phyloP scores from a whole-genome alignment of 1,140 invertebrate species.

The Zaprionus africanus region DNA sequence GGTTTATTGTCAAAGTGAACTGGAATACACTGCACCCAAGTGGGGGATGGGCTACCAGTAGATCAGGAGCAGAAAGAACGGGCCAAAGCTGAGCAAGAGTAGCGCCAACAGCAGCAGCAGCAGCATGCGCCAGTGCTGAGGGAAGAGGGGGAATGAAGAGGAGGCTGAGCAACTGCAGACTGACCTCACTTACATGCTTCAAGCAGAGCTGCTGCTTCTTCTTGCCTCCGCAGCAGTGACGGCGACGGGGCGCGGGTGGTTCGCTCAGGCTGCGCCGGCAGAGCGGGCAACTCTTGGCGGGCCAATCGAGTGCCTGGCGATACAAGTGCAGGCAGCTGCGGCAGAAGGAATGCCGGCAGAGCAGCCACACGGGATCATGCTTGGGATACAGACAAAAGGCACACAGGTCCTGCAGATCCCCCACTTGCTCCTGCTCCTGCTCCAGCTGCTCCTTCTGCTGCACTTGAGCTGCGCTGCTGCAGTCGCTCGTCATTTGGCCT shows the following conservation, averaged over 20 bases:
- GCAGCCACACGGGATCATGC: conserved; percentile 41
- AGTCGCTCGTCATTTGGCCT: background rate
- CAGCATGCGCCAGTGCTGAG: conserved; percentile 28
- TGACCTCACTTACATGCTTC: background rate
- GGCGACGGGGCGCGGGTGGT: background rate
- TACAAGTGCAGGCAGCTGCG: conserved; percentile 46
- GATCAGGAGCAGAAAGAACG: conserved; percentile 57
- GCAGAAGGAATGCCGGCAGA: conserved; percentile 58
- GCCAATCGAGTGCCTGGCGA: conserved; percentile 51
- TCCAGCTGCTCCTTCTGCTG: background rate
- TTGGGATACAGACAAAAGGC: conserved; percentile 56
- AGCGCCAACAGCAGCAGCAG: conserved; percentile 20
- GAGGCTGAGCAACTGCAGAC: background rate
- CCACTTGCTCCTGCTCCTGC: background rate
- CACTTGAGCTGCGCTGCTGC: background rate
- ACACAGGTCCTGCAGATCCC: conserved; percentile 40
- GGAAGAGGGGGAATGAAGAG: background rate
- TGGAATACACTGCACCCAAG: background rate
- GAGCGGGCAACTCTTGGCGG: conserved; percentile 52
- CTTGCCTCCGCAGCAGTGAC: background rate
- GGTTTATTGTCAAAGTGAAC: conserved; percentile 23
- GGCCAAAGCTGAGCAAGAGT: conserved; percentile 43
- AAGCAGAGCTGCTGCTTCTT: background rate
- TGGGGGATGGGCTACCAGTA: conserved; percentile 45
- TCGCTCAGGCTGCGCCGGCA: conserved; percentile 42